A percentile compares a stretch with the other conserved stretches of the same genome.
These are phyloP conservation scores for Penaeus monodon DNA, from an alignment of 2,888 invertebrate genomes.

Conservation along the genomic window DNA sequence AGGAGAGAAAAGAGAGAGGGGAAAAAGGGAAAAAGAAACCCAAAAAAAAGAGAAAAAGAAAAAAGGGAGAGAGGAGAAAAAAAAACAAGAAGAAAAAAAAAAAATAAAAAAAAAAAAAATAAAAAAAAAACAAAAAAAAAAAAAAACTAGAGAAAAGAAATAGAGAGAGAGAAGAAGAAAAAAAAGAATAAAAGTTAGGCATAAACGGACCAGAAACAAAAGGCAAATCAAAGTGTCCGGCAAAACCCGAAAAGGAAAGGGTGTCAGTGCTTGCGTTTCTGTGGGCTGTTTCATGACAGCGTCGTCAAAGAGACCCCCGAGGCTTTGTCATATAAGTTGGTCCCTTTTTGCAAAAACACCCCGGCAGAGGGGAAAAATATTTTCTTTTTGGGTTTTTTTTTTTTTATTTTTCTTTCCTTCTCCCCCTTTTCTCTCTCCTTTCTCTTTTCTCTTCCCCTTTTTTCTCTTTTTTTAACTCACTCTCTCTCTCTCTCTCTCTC, in stretches of 20 bases:
- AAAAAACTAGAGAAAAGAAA: neutral
- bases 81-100: neutral
- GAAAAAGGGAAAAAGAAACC: neutral
- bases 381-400: too few relatives aligned
- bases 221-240: too few relatives aligned
- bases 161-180: neutral
- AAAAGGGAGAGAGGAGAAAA: neutral
- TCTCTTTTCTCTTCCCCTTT: neutral
- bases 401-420: too few relatives aligned
- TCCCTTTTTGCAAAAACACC: too few relatives aligned
- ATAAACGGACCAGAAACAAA: too few relatives aligned
- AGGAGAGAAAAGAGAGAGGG: neutral
- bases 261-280: too few relatives aligned
- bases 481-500: neutral
- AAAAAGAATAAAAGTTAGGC: neutral
- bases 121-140: neutral
- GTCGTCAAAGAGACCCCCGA: too few relatives aligned
- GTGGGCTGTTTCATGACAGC: too few relatives aligned
- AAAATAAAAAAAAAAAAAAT: neutral
- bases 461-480: constrained; percentile 18
- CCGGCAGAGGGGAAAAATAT: too few relatives aligned
- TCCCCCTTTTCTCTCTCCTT: too few relatives aligned
- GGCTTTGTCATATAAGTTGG: too few relatives aligned
- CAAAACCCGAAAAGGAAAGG: too few relatives aligned
- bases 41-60: neutral